Percentiles rank a stretch among this genome's conserved stretches.
Evolutionary conservation across 2,888 invertebrate genomes (phyloP).

Genomic region (Drosophila subquinaria): DNA sequence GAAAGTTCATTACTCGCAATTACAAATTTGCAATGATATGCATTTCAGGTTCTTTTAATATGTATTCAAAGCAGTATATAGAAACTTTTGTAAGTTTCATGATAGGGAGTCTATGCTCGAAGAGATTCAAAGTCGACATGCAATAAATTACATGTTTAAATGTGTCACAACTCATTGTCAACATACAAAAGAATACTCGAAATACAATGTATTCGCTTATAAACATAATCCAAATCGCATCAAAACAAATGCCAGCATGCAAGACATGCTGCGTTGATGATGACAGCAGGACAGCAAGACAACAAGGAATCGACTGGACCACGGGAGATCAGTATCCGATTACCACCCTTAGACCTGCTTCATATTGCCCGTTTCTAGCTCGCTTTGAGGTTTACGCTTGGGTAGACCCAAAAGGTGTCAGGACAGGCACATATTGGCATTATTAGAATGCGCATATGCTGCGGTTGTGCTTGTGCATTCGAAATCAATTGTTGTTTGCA

Average conservation of each 20-base stretch:
- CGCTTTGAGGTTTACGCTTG: slow-evolving; percentile 55
- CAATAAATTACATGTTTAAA: slow-evolving; percentile 67
- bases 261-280: slow-evolving; percentile 62
- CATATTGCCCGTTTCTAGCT: not conserved
- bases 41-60: slow-evolving; percentile 38
- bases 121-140: not conserved
- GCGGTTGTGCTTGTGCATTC: slow-evolving; percentile 11
- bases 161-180: slow-evolving; percentile 46
- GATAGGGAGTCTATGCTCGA: not conserved
- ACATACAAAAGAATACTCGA: slow-evolving; percentile 37
- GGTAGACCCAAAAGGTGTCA: slow-evolving; percentile 31
- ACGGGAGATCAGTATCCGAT: slow-evolving; percentile 32
- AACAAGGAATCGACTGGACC: slow-evolving; percentile 32
- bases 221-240: slow-evolving; percentile 79
- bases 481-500: slow-evolving; percentile 45
- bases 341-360: slow-evolving; percentile 36
- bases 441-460: slow-evolving; percentile 66
- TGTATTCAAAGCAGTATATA: slow-evolving; percentile 1
- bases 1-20: slow-evolving; percentile 32
- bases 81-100: not conserved
- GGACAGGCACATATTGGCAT: slow-evolving; percentile 65
- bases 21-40: not conserved
- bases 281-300: slow-evolving; percentile 58
- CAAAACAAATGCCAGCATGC: slow-evolving; percentile 65
- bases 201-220: slow-evolving; percentile 57